Base-by-base conservation (phyloP, 2,113 vertebrate species). In the Corvus hawaiiensis region DNA sequence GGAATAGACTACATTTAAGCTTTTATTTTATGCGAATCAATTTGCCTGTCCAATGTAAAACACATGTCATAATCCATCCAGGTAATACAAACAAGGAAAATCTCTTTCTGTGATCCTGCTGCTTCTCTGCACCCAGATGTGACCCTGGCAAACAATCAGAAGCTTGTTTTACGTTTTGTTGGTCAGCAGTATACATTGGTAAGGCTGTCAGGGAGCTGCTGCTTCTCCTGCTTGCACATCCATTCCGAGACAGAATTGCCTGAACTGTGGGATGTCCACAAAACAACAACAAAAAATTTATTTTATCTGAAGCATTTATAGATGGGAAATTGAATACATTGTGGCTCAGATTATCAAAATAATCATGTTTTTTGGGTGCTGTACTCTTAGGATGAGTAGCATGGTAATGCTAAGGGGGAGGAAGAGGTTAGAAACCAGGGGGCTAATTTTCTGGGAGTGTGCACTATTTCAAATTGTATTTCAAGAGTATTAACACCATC, bases 51-150 rank as follows among this genome's bases (percentile, higher is more conserved):
- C 64, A 91, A 84, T 92, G 86, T 89, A 94, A 96, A 97, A 94
- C 91, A 96, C 16, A 93, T 96, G 94, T 93, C 86, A 81, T 94
- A 92, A 94, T 93, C 91, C 84, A 64, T 84, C 87, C 84, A 95
- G 91, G 86, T 93, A 97, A 92, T 84, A 92, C 69, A 89, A 95
- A 92, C 86, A 95, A 84, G 76, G 44, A 12, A 84, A 87, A 74
- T 64, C 20, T 74, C 51, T 80, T 83, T 86, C 56, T 75, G 56
- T 63, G 68, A 86, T 95, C 73, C 79, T 68, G 27, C 80, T 95
- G 35, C 79, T 81, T 90, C 56, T 87, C 76, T 93, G 56, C 68
- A 92, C 68, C 74, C 89, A 94, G 79, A 96, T 95, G 89, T 90
- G 90, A 81, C 46, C 72, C 68, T 93, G 92, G 95, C 94, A 95